Percentiles rank a stretch among this genome's conserved stretches.
Evolutionary conservation across 2,888 invertebrate species (phyloP).

Genomic region (Dione vanillae): DNA sequence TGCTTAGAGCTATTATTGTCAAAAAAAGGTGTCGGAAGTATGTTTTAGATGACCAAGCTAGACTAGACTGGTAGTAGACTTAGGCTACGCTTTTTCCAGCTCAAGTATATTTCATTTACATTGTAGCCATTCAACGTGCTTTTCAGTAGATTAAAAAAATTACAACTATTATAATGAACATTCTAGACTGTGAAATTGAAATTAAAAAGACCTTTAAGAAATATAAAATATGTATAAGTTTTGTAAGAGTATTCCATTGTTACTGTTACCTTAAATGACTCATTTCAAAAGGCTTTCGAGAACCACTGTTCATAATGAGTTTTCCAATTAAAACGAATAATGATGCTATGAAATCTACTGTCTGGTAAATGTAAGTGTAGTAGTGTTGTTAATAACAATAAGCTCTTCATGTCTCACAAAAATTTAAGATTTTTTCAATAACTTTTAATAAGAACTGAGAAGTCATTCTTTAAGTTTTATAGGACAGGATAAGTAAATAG

Average conservation of each 20-base stretch:
- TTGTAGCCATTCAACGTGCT: background rate
- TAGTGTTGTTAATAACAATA: constrained; percentile 28
- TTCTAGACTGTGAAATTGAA: constrained; percentile 14
- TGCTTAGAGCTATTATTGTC: too few relatives aligned
- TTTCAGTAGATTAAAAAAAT: background rate
- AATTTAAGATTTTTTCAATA: background rate
- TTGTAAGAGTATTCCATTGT: constrained; percentile 33
- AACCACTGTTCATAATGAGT: constrained; percentile 36
- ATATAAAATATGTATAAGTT: constrained; percentile 25
- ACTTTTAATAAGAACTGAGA: too few relatives aligned
- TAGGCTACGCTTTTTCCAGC: too few relatives aligned
- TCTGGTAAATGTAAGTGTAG: constrained; percentile 32
- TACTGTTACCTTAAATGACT: constrained; percentile 29
- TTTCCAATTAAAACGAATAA: constrained; percentile 38
- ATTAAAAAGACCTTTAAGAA: constrained; percentile 19
- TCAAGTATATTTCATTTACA: too few relatives aligned
- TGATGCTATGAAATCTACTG: constrained; percentile 38
- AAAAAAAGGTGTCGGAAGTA: too few relatives aligned
- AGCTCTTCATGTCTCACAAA: constrained; percentile 19
- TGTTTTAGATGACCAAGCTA: too few relatives aligned
- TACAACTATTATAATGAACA: background rate
- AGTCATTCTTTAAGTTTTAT: too few relatives aligned
- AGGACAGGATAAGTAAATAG: too few relatives aligned
- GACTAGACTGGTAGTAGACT: too few relatives aligned
- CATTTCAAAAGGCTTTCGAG: constrained; percentile 32